Evolutionary conservation across 92 coral and sea anemone genomes (phyloP), one percentile per base, ranked within the genome.

Genomic region (Actinostola sp.): DNA sequence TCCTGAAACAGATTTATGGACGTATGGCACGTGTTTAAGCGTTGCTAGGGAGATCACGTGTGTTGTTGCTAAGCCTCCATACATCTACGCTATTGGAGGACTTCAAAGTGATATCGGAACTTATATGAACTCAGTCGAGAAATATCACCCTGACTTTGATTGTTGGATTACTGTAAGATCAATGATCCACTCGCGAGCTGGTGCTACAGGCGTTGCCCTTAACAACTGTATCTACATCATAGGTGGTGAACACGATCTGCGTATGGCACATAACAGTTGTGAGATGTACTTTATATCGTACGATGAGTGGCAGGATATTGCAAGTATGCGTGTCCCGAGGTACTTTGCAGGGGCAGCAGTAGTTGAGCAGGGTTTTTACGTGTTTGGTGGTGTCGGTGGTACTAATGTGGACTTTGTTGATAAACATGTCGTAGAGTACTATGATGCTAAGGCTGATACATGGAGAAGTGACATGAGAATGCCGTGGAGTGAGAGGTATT

Each of bases 301-400:
- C 49, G 77, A 89, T 45, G 89, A 92, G 13, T 92, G 97, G 97
- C 84, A 84, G 49, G 70, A 75, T 43, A 86, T 92, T 51, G 87
- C 89, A 30, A 77, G 85, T 56, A 85, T 92, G 94, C 80, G 75
- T 52, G 88, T 89, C 4, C 92, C 97, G 59, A 82, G 97, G 85
- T 79, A 85, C 45, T 83, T 89, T 68, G 93, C 97, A 9, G 93
- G 94, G 14, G 91, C 90, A 10, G 88, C 88, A 0, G 86, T 81
- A 10, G 85, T 89, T 3, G 92, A 83, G 17, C 85, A 92, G 35
- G 77, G 77, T 43, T 82, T 92, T 74, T 89, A 79, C 28, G 84
- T 89, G 29, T 89, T 92, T 79, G 97, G 97, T n/a, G 97, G 95
- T 21, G 82, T 84, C 7, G 93, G 93, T 5, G 93, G 93, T 5